Percentiles rank a stretch among this genome's conserved stretches.
phyloP scores from a whole-genome alignment of 2,888 invertebrate genomes.

The Hartigia nigra region DNA sequence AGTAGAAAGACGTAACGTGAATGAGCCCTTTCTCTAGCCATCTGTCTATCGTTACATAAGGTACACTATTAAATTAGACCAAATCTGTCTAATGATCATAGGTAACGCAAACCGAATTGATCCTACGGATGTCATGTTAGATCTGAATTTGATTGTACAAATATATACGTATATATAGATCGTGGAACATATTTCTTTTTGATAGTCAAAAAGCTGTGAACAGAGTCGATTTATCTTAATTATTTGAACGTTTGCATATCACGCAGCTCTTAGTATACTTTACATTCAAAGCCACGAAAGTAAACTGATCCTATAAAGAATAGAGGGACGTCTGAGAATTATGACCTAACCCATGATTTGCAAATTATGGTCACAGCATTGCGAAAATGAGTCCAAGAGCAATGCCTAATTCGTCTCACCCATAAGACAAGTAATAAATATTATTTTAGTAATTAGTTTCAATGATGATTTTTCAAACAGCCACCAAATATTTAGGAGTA shows the following conservation, averaged over 20 bases:
- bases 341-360: background rate
- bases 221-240: background rate
- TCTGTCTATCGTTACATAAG: constrained; percentile 2
- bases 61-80: background rate
- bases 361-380: background rate
- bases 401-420: background rate
- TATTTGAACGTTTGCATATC: background rate
- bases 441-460: background rate
- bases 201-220: background rate
- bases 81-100: background rate
- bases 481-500: background rate
- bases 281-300: background rate
- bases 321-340: background rate
- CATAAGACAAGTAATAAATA: background rate
- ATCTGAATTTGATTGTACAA: background rate
- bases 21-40: constrained; percentile 2
- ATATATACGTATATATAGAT: too few relatives aligned
- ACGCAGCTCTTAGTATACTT: background rate
- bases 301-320: background rate
- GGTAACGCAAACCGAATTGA: background rate
- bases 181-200: background rate
- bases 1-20: background rate
- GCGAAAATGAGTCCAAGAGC: background rate
- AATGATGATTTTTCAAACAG: background rate
- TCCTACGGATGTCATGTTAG: background rate